Conservation (phyloP, 1,140 invertebrate species). For the Grapholita molesta region DNA sequence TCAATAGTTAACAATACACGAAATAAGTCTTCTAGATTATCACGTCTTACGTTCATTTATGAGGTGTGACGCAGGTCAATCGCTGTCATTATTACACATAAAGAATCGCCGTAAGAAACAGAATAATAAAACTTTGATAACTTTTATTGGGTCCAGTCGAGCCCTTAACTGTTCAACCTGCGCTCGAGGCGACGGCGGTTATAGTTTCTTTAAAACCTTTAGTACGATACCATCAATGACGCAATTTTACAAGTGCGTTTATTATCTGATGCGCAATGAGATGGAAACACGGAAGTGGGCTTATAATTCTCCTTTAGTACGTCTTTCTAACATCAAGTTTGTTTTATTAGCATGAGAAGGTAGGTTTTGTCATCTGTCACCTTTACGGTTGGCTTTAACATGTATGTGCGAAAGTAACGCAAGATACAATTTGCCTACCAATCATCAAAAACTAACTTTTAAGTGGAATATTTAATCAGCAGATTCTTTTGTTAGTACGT, state of each 20-base stretch:
- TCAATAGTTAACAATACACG: background rate
- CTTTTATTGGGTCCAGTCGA: background rate
- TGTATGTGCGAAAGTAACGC: no score
- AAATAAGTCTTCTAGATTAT: background rate
- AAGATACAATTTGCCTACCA: no score
- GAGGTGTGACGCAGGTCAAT: background rate
- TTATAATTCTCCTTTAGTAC: background rate
- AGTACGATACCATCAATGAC: background rate
- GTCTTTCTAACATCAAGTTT: background rate
- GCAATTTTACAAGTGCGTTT: slow-evolving; percentile 4
- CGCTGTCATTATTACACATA: background rate
- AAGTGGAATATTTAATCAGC: no score
- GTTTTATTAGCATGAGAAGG: background rate
- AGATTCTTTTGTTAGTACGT: no score
- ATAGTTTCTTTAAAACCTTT: background rate
- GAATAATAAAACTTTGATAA: background rate
- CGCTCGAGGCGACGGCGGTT: background rate
- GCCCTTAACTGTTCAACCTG: background rate
- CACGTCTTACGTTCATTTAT: background rate
- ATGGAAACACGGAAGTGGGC: background rate
- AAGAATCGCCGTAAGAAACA: background rate
- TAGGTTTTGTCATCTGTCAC: no score
- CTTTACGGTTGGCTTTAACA: no score
- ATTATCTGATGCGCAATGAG: background rate
- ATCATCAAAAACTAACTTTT: no score